Conservation (phyloP, 1,140 invertebrate genomes). For the Myzus persicae region DNA sequence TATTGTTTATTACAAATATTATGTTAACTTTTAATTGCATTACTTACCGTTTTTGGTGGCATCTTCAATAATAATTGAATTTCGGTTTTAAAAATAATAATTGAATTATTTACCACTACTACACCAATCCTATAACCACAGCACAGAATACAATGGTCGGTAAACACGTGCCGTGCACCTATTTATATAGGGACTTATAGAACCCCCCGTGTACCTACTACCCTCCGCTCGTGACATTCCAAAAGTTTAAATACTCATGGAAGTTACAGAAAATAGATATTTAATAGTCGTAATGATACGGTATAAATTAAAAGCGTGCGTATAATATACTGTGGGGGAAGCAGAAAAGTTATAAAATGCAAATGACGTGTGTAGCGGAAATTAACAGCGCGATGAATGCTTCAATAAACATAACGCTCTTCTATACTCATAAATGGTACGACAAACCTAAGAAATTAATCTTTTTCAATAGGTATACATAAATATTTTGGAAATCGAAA, state of each 20-base stretch:
- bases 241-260: conserved; percentile 38
- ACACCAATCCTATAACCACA: not conserved
- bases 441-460: not conserved
- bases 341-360: not conserved
- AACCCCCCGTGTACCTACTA: no score
- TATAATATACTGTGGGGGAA: not conserved
- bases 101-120: not conserved
- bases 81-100: not conserved
- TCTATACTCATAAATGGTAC: not conserved
- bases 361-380: conserved; percentile 26
- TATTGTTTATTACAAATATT: not conserved
- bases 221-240: not conserved
- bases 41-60: conserved; percentile 44
- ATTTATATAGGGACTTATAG: conserved; percentile 1
- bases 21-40: not conserved
- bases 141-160: not conserved
- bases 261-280: conserved; percentile 52
- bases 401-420: not conserved
- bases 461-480: not conserved
- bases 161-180: not conserved
- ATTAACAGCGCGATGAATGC: not conserved
- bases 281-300: conserved; percentile 31
- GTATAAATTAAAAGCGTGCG: conserved; percentile 46
- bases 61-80: conserved; percentile 12
- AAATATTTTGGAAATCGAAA: not conserved